Evolutionary conservation across 2,113 vertebrate species (phyloP).

Genomic region (Phaethornis superciliosus): DNA sequence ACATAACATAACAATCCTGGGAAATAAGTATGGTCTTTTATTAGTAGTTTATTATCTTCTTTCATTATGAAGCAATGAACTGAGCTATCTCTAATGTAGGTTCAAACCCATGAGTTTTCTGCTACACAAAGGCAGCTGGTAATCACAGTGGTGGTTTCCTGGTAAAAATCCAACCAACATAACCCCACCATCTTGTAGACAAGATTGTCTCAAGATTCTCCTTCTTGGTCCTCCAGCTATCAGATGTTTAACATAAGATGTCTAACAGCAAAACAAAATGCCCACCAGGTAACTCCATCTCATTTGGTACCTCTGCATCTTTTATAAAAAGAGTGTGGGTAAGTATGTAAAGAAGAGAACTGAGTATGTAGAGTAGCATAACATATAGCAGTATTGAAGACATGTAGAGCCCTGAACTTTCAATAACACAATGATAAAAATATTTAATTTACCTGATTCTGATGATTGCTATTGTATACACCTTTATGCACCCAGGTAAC

Average conservation of each 20-base stretch:
- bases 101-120: not conserved
- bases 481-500: not conserved
- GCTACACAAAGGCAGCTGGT: not conserved
- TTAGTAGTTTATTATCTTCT: not conserved
- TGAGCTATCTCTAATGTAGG: not conserved
- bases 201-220: not conserved
- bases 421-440: not conserved
- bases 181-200: not conserved
- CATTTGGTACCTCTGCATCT: not conserved
- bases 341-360: not conserved
- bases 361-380: not conserved
- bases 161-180: not conserved
- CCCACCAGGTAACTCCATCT: not conserved
- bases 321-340: not conserved
- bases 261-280: not conserved
- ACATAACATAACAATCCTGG: not conserved
- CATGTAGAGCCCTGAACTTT: not conserved
- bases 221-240: not conserved
- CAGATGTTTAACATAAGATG: not conserved
- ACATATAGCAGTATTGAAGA: not conserved
- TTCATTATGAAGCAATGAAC: not conserved
- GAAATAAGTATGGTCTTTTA: not conserved
- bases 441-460: not conserved
- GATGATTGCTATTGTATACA: not conserved
- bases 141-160: not conserved